phyloP scores from a whole-genome alignment of 2,888 invertebrate genomes.

The Platycheirus albimanus region DNA sequence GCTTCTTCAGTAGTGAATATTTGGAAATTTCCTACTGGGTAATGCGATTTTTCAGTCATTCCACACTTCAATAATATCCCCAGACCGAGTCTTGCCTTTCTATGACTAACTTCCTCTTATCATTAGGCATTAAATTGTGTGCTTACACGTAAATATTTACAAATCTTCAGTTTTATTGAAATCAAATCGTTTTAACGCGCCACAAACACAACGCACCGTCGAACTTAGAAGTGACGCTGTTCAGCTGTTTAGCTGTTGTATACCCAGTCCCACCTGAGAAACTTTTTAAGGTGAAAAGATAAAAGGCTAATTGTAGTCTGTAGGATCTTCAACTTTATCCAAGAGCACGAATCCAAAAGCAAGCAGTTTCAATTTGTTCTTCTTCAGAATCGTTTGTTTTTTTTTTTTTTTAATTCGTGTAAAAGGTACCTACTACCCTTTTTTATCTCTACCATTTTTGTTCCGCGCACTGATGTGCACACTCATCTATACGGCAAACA shows the following conservation, averaged over 20 bases:
- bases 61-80: constrained; percentile 20
- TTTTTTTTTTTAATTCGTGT: not conserved
- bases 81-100: constrained; percentile 5
- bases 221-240: constrained; percentile 17
- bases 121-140: constrained; percentile 67
- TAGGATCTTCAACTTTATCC: constrained; percentile 53
- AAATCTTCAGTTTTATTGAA: constrained; percentile 68
- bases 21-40: no score
- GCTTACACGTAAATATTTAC: constrained; percentile 64
- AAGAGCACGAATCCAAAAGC: constrained; percentile 23
- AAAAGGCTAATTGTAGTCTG: constrained; percentile 71
- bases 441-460: constrained; percentile 9
- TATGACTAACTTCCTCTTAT: constrained; percentile 31
- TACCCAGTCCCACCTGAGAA: constrained; percentile 41
- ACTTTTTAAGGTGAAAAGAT: constrained; percentile 38
- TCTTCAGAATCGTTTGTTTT: constrained; percentile 45
- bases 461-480: constrained; percentile 47
- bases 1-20: no score
- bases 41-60: constrained; percentile 27
- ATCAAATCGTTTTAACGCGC: constrained; percentile 62
- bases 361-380: constrained; percentile 65
- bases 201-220: constrained; percentile 53
- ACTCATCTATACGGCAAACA: constrained; percentile 65
- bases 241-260: no score
- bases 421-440: constrained; percentile 2